Conservation (phyloP, 2,797 vertebrate genomes). For the Bucorvus abyssinicus region DNA sequence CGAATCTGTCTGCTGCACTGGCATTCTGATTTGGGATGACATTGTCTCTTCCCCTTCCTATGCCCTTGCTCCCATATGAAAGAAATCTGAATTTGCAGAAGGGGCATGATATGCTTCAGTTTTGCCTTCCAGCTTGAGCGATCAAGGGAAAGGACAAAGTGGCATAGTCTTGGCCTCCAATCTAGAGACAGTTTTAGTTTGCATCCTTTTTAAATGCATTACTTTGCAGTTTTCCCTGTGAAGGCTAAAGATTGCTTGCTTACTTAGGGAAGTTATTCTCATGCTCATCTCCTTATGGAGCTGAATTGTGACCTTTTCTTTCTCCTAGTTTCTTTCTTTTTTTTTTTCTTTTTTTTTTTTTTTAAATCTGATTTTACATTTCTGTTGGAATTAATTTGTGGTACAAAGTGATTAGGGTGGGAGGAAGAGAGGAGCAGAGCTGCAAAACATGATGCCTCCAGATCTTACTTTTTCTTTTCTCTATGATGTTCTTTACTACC, state of each 20-base stretch:
- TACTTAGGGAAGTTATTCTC: not conserved
- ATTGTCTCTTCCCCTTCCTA: not conserved
- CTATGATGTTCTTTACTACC: not conserved
- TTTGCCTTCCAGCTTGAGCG: not conserved
- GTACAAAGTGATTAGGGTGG: not conserved
- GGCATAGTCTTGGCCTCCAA: not conserved
- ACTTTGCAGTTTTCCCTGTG: not conserved
- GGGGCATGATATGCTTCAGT: fast-evolving
- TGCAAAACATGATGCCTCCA: not conserved
- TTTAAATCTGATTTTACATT: not conserved
- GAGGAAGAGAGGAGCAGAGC: not conserved
- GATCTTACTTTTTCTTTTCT: not conserved
- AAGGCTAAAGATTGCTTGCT: not conserved
- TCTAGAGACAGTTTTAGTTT: not conserved
- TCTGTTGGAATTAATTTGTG: not conserved
- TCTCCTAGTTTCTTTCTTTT: not conserved
- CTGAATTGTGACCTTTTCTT: not conserved
- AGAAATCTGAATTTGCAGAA: not conserved
- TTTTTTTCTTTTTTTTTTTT: not conserved
- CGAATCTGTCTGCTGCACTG: not conserved
- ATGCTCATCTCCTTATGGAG: not conserved
- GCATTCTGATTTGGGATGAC: not conserved
- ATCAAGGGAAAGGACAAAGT: not conserved
- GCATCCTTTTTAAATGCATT: not conserved
- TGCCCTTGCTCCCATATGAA: not conserved